Evolutionary conservation across 30 jellyfish, hydroid and myxozoan species (phyloP).

Genomic region (Aurelia sp.): DNA sequence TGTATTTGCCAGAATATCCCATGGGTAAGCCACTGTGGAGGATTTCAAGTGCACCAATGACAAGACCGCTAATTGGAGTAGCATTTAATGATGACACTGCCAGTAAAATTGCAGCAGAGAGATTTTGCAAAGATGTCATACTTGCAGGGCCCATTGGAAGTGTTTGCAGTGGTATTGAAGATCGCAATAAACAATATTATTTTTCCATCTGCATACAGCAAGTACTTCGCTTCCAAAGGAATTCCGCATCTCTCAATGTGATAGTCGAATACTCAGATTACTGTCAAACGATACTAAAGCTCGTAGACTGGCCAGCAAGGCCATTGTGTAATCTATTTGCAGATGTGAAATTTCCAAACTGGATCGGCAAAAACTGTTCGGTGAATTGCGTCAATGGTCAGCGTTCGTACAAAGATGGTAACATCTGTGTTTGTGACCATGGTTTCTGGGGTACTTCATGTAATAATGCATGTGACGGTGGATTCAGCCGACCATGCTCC

Average conservation of each 20-base stretch:
- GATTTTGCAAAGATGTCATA: conserved; percentile 46
- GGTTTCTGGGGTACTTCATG: conserved; percentile 69
- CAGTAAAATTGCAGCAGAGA: conserved; percentile 5
- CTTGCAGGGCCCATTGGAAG: conserved; percentile 47
- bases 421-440: conserved; percentile 45
- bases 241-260: conserved; percentile 46
- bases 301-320: conserved; percentile 73
- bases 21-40: conserved; percentile 62
- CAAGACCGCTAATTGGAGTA: conserved; percentile 22
- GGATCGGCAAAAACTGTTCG: conserved; percentile 75
- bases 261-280: conserved; percentile 39
- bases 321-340: conserved; percentile 50
- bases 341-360: conserved; percentile 38
- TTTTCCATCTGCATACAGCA: conserved; percentile 40
- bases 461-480: conserved; percentile 58
- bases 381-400: conserved; percentile 52
- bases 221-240: not conserved
- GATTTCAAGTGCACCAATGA: conserved; percentile 46
- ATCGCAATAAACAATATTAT: conserved; percentile 22
- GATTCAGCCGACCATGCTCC: conserved; percentile 64
- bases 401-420: conserved; percentile 21
- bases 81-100: conserved; percentile 48
- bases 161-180: conserved; percentile 27
- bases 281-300: conserved; percentile 37
- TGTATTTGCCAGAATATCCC: conserved; percentile 62